Evolutionary conservation across 2,888 invertebrate species (phyloP).

Genomic region (Limnephilus lunatus): DNA sequence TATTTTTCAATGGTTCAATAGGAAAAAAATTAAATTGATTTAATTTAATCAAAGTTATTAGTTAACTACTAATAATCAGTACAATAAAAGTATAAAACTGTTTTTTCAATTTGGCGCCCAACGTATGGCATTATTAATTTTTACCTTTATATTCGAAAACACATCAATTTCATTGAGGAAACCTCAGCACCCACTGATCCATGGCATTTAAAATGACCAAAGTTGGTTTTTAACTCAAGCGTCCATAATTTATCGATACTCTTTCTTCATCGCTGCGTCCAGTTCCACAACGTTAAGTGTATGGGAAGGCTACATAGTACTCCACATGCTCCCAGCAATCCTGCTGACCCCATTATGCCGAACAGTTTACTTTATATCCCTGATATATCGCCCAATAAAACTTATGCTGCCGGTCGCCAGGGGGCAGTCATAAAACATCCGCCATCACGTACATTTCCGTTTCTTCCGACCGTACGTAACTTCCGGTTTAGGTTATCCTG

Average conservation of each 20-base stretch:
- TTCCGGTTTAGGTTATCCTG: conserved; percentile 25
- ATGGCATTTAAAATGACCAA: not conserved
- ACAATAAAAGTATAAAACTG: not conserved
- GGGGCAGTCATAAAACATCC: conserved; percentile 20
- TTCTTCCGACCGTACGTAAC: conserved; percentile 3
- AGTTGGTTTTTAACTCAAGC: not conserved
- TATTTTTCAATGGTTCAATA: too few species aligned
- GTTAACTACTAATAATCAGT: too few species aligned
- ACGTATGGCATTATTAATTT: not conserved
- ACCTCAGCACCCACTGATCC: not conserved
- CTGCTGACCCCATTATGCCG: conserved; percentile 10
- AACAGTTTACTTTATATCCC: conserved; percentile 19
- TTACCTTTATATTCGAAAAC: not conserved
- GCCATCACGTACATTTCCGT: conserved; percentile 28
- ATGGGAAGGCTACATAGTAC: not conserved
- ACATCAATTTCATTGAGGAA: not conserved
- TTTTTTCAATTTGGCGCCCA: not conserved
- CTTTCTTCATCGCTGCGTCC: not conserved
- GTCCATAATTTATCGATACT: not conserved
- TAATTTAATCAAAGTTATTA: too few species aligned
- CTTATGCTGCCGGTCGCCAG: not conserved
- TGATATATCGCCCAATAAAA: conserved; percentile 37
- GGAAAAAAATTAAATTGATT: too few species aligned
- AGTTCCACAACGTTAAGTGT: not conserved
- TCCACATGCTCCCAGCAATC: not conserved